Conservation (phyloP, 2,888 invertebrate species). For the Amphipyra tragopoginis region DNA sequence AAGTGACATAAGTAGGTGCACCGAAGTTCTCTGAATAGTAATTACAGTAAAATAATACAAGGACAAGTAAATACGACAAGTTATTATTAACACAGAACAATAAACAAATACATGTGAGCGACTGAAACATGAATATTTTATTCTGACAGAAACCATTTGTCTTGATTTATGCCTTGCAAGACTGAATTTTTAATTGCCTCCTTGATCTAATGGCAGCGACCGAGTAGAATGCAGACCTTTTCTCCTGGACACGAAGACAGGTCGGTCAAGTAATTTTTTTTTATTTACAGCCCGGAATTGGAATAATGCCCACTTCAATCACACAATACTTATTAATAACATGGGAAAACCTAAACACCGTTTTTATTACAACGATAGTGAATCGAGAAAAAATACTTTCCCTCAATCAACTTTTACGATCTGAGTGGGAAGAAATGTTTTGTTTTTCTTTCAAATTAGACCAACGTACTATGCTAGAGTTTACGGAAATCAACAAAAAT, state of each 20-base stretch:
- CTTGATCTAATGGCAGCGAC: constrained; percentile 14
- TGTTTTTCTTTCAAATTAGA: constrained; percentile 36
- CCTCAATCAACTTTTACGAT: constrained; percentile 42
- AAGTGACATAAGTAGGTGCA: constrained; percentile 39
- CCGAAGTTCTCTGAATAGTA: constrained; percentile 41
- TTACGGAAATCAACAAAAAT: constrained; percentile 23
- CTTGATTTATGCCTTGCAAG: constrained; percentile 14
- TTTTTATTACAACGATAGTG: constrained; percentile 16
- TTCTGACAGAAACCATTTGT: constrained; percentile 20
- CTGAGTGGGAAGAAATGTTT: constrained; percentile 45
- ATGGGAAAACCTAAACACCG: constrained; percentile 16
- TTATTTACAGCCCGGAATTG: constrained; percentile 25
- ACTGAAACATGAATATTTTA: constrained; percentile 19
- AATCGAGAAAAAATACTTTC: constrained; percentile 34
- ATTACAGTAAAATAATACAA: constrained; percentile 49
- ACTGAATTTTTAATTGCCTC: constrained; percentile 5
- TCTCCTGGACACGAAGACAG: background rate
- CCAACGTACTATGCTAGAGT: constrained; percentile 32
- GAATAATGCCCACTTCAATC: constrained; percentile 36
- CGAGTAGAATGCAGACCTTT: constrained; percentile 21
- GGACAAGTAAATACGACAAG: constrained; percentile 32
- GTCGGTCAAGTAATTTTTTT: too few relatives aligned
- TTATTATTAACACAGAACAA: constrained; percentile 35
- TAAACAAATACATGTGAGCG: constrained; percentile 21
- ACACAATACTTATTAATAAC: constrained; percentile 29